Evolutionary conservation across 2,888 invertebrate genomes (phyloP), one percentile per base, ranked within the genome.

Genomic region (Fragum sueziense): DNA sequence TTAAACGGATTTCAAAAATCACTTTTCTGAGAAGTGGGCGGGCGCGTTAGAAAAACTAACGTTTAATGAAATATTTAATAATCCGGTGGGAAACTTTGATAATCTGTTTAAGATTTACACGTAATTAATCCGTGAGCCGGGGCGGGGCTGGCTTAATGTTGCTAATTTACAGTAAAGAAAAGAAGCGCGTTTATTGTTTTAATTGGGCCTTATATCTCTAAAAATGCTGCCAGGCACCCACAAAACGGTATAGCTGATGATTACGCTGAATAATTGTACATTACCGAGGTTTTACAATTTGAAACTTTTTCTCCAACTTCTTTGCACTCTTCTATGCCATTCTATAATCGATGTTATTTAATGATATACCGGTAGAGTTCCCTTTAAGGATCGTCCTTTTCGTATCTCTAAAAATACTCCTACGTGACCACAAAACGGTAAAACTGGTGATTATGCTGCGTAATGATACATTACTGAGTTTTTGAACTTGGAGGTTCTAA

Each of bases 131-230:
- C 34, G 22, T 34, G 34, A 65, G 65, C 65, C 65, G 25, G 25
- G 65, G 65, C 65, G 65, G 33, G 65, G 65, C 65, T 65, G 20
- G 34, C 65, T 34, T 34, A 37, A 37, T 65, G 11, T 41, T 7
- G 31, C 34, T 27, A 65, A 65, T 65, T 65, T 65, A 41, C 65
- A 41, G 41, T 65, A 65, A 65, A 65, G 65, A 37, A 65, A 65
- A 65, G 41, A 37, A 37, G 65, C 65, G 25, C n/a, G 61, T 61
- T 62, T 34, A 7, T 34, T 9, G n/a, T 33, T 62, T 33, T 34
- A 62, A 34, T 62, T 33, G 62, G 62, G 62, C 22, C 33, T 62
- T 62, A 25, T 62, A 62, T 62, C 62, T 62, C 62, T 2, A 20
- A 47, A 47, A 47, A 47, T 47, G 47, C 47, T 47, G 14, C 7